Base-by-base conservation (phyloP, 2,888 invertebrate species). In the Ellobium chinense region DNA sequence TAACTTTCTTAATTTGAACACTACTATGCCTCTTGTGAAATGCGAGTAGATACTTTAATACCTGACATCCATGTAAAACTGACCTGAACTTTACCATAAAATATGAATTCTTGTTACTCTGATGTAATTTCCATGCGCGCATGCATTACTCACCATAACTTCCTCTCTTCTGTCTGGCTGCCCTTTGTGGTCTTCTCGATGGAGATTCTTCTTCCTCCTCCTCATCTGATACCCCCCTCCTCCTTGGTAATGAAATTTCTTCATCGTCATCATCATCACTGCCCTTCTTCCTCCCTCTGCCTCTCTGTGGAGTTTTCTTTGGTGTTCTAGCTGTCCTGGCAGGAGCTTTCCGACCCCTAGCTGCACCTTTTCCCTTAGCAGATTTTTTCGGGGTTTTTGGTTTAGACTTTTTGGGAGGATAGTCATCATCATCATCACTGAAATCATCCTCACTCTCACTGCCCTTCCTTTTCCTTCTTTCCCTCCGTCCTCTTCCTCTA, bases 81-180 rank as follows among this genome's bases (percentile, higher is more conserved):
- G n/a, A n/a, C n/a, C n/a, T n/a, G n/a, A n/a, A n/a, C n/a, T n/a
- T n/a, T n/a, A n/a, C n/a, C n/a, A n/a, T n/a, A n/a, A n/a, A n/a
- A n/a, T n/a, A n/a, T n/a, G n/a, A n/a, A n/a, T n/a, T n/a, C n/a
- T n/a, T n/a, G n/a, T n/a, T n/a, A n/a, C n/a, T n/a, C n/a, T n/a
- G n/a, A n/a, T n/a, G n/a, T n/a, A n/a, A n/a, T n/a, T n/a, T n/a
- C n/a, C n/a, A n/a, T n/a, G n/a, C n/a, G n/a, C n/a, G 60, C 7
- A 63, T n/a, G 14, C 9, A 31, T n/a, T 5, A 74, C 84, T 68
- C 75, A 89, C 89, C 89, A 86, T 90, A 90, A 74, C 89, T 90
- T 70, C 85, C 88, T 74, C 88, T 80, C 63, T 88, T 87, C 54
- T 85, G 86, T 54, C 87, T 84, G 21, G 89, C 90, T 56, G 87